Conservation (phyloP, 2,113 vertebrate species). For the Calypte anna region DNA sequence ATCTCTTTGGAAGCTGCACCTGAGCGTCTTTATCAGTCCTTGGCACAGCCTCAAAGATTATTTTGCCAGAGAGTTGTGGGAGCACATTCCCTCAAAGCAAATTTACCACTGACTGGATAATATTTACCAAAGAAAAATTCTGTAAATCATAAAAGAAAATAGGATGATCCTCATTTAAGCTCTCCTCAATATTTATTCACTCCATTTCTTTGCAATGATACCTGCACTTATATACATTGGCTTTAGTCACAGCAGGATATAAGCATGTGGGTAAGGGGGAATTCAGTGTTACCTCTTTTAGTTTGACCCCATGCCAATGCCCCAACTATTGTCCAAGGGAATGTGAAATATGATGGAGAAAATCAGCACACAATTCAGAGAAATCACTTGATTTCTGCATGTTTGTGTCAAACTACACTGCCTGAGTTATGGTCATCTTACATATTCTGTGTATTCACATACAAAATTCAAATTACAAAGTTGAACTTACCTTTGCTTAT, state of each 20-base stretch:
- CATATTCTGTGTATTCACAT: neutral
- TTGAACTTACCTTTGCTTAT: neutral
- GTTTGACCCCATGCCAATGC: neutral
- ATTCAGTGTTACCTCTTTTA: neutral
- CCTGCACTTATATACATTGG: neutral
- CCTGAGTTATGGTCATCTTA: neutral
- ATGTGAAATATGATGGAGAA: neutral
- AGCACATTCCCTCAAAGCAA: neutral
- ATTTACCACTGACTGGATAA: neutral
- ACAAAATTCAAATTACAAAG: neutral
- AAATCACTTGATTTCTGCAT: neutral
- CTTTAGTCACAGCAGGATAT: neutral
- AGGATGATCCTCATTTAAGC: neutral
- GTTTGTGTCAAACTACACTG: neutral
- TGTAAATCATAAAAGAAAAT: neutral
- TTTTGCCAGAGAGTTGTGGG: neutral
- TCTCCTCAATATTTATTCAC: neutral
- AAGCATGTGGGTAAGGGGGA: neutral
- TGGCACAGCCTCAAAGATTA: neutral
- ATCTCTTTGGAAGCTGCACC: neutral
- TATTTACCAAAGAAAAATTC: neutral
- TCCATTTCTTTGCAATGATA: neutral
- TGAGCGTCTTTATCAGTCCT: neutral
- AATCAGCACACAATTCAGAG: neutral
- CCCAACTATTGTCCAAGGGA: accelerated